phyloP scores from a whole-genome alignment of 2,888 invertebrate species.

The Eurytoma californica region DNA sequence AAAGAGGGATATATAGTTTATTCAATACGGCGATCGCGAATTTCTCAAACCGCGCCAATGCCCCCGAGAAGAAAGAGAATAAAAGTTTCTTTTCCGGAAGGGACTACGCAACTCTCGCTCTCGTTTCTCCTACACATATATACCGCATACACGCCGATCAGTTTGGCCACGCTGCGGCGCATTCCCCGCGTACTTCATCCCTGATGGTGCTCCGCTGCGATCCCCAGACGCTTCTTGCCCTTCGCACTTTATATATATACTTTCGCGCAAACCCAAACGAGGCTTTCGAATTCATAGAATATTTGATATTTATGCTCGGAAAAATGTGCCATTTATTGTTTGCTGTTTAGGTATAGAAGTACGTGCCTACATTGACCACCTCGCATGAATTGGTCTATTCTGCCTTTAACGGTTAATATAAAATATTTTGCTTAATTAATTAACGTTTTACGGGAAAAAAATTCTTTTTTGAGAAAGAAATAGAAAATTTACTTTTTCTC shows the following conservation, averaged over 20 bases:
- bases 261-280: not conserved
- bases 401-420: too few species aligned
- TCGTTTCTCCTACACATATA: not conserved
- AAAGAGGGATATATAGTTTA: not conserved
- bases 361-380: too few species aligned
- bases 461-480: too few species aligned
- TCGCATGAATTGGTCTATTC: too few species aligned
- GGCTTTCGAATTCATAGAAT: conserved; percentile 46
- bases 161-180: not conserved
- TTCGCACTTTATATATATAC: too few species aligned
- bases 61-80: conserved; percentile 14
- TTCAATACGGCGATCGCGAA: conserved; percentile 9
- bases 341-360: too few species aligned
- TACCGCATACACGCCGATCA: not conserved
- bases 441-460: too few species aligned
- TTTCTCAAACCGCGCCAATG: not conserved
- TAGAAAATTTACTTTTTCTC: too few species aligned
- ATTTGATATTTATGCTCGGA: conserved; percentile 43
- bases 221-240: not conserved
- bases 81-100: conserved; percentile 10
- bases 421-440: too few species aligned
- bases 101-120: not conserved
- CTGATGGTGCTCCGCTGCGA: not conserved
- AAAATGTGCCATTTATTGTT: not conserved
- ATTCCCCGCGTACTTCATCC: not conserved